Conservation (phyloP, 2,797 vertebrate species). For the Sphenodon punctatus region DNA sequence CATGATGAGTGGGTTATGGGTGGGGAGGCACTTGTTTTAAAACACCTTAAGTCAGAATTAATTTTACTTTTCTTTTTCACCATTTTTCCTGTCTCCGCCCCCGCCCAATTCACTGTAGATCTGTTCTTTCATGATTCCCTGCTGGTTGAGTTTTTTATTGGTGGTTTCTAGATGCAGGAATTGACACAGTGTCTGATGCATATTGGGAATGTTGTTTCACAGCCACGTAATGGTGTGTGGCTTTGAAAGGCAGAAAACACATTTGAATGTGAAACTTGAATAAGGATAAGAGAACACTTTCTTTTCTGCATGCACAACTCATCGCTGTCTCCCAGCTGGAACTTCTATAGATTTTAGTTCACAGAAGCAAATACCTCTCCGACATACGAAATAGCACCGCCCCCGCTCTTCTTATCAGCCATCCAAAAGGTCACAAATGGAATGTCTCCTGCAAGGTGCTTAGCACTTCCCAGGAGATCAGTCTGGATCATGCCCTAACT, state of each 20-base stretch:
- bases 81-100: not conserved
- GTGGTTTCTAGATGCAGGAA: not conserved
- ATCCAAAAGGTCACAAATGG: not conserved
- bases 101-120: not conserved
- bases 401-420: not conserved
- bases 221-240: rapidly evolving
- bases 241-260: not conserved
- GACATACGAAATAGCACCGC: not conserved
- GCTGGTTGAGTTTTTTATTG: not conserved
- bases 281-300: not conserved
- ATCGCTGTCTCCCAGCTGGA: not conserved
- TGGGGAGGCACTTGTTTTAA: not conserved
- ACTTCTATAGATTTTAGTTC: not conserved
- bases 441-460: not conserved
- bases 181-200: not conserved
- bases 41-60: not conserved
- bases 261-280: not conserved
- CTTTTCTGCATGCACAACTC: not conserved
- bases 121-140: not conserved
- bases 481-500: not conserved
- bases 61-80: not conserved
- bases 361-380: not conserved
- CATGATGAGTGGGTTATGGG: too few species aligned
- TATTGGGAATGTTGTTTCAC: not conserved
- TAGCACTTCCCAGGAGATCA: not conserved